These are phyloP conservation scores for Neotoxoptera formosana DNA, from an alignment of 1,140 invertebrate genomes.

Conservation along the genomic window DNA sequence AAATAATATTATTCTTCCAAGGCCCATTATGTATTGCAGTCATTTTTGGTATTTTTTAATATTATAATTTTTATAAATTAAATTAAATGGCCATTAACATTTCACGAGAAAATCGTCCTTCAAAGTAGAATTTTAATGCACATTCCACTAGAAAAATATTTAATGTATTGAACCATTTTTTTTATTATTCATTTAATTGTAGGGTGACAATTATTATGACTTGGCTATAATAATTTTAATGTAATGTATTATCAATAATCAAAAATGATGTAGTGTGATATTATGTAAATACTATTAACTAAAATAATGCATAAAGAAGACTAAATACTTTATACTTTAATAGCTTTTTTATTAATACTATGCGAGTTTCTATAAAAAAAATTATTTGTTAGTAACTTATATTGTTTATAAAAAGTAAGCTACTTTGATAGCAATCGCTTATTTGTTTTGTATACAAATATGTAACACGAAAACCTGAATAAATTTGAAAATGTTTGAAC, in stretches of 20 bases:
- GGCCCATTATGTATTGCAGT: background rate
- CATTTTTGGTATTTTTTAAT: background rate
- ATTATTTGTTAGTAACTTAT: no score
- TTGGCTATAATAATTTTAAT: background rate
- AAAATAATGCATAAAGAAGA: no score
- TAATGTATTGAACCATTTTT: background rate
- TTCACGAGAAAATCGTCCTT: background rate
- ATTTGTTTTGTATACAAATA: no score
- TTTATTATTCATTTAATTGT: background rate
- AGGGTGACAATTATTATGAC: background rate
- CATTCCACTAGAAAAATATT: background rate
- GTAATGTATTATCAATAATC: background rate
- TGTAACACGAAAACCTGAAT: no score
- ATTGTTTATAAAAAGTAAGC: no score
- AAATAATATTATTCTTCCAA: background rate
- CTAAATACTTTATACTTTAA: background rate
- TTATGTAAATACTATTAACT: background rate
- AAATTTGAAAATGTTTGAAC: no score
- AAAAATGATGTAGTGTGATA: background rate
- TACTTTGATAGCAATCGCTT: no score
- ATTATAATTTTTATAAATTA: background rate
- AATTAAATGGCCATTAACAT: background rate
- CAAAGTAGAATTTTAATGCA: background rate
- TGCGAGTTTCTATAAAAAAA: no score
- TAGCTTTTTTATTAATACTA: no score